These are phyloP conservation scores for Drosophila tripunctata DNA, from an alignment of 2,888 invertebrate species.

Conservation along the genomic window DNA sequence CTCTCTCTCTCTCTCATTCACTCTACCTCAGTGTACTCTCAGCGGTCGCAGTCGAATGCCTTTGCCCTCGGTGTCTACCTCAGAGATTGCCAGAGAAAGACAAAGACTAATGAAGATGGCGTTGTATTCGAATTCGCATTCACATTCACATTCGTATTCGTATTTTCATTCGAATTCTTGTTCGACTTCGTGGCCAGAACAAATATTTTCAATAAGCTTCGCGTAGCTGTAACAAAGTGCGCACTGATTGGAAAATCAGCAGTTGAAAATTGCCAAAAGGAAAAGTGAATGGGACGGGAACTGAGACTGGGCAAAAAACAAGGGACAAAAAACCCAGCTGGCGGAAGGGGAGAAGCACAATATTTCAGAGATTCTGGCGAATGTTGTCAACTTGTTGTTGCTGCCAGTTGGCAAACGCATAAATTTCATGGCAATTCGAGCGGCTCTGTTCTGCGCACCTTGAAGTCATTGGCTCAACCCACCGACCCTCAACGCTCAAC, in stretches of 20 bases:
- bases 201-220: slow-evolving; percentile 74
- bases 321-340: not conserved
- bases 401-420: slow-evolving; percentile 68
- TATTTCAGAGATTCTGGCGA: slow-evolving; percentile 60
- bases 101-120: slow-evolving; percentile 69
- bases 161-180: slow-evolving; percentile 32
- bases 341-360: slow-evolving; percentile 47
- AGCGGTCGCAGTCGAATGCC: not conserved
- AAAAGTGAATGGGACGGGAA: not conserved
- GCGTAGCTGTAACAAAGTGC: slow-evolving; percentile 65
- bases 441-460: slow-evolving; percentile 58
- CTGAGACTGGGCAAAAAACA: not conserved
- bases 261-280: slow-evolving; percentile 64
- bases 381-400: slow-evolving; percentile 66
- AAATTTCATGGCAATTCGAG: slow-evolving; percentile 67
- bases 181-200: slow-evolving; percentile 49
- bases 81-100: slow-evolving; percentile 35
- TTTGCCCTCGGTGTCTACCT: not conserved
- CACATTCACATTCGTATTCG: slow-evolving; percentile 17
- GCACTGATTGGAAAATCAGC: slow-evolving; percentile 75
- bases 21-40: not conserved
- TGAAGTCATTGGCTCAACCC: slow-evolving; percentile 39
- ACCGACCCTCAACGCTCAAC: slow-evolving; percentile 11
- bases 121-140: slow-evolving; percentile 28
- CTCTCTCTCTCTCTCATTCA: not conserved